Evolutionary conservation across 2,888 invertebrate species (phyloP).

Genomic region (Lacanobia wlatinum): DNA sequence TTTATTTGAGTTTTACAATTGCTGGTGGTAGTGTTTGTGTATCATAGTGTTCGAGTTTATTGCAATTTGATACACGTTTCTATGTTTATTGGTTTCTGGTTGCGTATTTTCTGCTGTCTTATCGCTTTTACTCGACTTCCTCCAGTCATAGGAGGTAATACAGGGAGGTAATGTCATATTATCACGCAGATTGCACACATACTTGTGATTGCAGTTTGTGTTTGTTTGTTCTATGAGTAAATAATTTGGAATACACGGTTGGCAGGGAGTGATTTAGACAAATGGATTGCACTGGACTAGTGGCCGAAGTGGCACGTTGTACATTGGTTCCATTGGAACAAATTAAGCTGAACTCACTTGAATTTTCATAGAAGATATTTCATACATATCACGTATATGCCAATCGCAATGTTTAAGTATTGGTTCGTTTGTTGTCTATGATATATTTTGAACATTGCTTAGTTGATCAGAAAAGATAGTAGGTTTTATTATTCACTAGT

Average conservation of each 20-base stretch:
- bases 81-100: slow-evolving; percentile 41
- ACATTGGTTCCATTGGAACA: not conserved
- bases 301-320: not conserved
- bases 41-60: slow-evolving; percentile 50
- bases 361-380: not conserved
- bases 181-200: slow-evolving; percentile 1
- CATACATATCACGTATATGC: not conserved
- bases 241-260: slow-evolving; percentile 14
- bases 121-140: slow-evolving; percentile 41
- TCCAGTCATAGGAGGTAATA: slow-evolving; percentile 9
- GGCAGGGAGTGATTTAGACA: slow-evolving; percentile 4
- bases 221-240: not conserved
- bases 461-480: too few species aligned
- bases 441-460: not conserved
- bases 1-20: slow-evolving; percentile 48
- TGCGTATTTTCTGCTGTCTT: slow-evolving; percentile 42
- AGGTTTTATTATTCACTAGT: too few species aligned
- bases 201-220: slow-evolving; percentile 14
- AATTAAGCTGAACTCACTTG: not conserved
- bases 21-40: slow-evolving; percentile 43
- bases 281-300: slow-evolving; percentile 8
- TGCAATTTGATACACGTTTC: slow-evolving; percentile 55
- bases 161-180: slow-evolving; percentile 27
- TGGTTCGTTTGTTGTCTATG: not conserved
- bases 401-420: not conserved